A percentile compares a stretch with the other conserved stretches of the same genome.
These are phyloP conservation scores for Tetranychus cinnabarinus DNA, from an alignment of 1,140 invertebrate genomes.

Conservation along the genomic window DNA sequence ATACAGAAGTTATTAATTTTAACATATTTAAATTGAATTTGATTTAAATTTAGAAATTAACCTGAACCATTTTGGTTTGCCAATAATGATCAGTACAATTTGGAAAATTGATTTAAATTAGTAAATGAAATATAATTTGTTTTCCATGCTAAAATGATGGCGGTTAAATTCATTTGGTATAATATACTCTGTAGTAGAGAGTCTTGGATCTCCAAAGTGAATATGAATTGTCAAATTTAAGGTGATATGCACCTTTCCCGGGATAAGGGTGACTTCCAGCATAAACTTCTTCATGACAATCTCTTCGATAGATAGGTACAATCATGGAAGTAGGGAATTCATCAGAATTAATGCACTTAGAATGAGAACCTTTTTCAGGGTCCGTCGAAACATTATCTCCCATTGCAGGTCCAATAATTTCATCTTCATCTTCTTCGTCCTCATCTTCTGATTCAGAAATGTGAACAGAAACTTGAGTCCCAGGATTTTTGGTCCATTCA, in stretches of 20 bases:
- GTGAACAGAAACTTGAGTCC: constrained; percentile 57
- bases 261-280: constrained; percentile 91
- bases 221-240: constrained; percentile 99
- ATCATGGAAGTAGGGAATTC: constrained; percentile 38
- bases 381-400: constrained; percentile 7
- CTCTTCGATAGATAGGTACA: constrained; percentile 77
- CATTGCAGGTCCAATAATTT: constrained; percentile 11
- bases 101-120: too few species aligned
- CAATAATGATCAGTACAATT: too few species aligned
- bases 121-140: too few species aligned
- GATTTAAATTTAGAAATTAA: too few species aligned
- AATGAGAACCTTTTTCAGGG: constrained; percentile 8
- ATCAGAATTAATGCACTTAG: not conserved
- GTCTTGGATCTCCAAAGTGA: constrained; percentile 97
- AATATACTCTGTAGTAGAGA: constrained; percentile 56
- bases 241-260: constrained; percentile 81
- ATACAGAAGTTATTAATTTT: too few species aligned
- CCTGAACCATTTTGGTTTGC: too few species aligned
- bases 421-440: constrained; percentile 37
- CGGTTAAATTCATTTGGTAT: not conserved
- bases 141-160: too few species aligned
- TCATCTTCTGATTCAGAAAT: constrained; percentile 81
- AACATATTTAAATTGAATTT: too few species aligned
- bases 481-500: constrained; percentile 74
- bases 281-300: constrained; percentile 89